phyloP scores from a whole-genome alignment of 2,888 invertebrate genomes.

The Hirtodrosophila histrioides region DNA sequence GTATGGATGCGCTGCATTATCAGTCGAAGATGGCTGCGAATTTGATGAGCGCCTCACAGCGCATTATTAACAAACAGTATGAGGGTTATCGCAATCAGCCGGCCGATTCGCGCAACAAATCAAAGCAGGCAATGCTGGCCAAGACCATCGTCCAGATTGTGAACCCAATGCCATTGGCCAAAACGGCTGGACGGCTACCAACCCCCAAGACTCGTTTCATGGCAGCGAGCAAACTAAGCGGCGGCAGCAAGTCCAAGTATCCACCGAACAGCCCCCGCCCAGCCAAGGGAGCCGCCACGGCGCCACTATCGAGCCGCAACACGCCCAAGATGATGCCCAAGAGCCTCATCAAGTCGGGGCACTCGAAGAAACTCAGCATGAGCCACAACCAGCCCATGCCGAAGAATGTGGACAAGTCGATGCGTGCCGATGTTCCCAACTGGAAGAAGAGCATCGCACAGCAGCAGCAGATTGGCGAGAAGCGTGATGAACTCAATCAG shows the following conservation, averaged over 20 bases:
- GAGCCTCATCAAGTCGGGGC: too few species aligned
- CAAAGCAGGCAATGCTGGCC: background rate
- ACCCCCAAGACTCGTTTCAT: background rate
- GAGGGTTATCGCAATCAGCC: slow-evolving; percentile 5
- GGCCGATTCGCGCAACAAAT: background rate
- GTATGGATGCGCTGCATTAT: slow-evolving; percentile 37
- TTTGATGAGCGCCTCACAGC: slow-evolving; percentile 60
- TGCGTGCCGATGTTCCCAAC: too few species aligned
- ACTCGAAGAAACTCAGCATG: too few species aligned
- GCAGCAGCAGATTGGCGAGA: slow-evolving; percentile 17
- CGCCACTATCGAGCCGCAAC: too few species aligned
- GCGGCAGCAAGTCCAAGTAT: background rate
- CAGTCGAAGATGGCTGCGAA: slow-evolving; percentile 4
- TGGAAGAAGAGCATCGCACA: background rate
- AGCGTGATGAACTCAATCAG: slow-evolving; percentile 14
- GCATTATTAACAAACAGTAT: slow-evolving; percentile 36
- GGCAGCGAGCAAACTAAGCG: background rate
- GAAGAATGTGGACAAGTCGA: too few species aligned
- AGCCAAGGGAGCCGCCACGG: background rate
- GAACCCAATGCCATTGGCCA: slow-evolving; percentile 17
- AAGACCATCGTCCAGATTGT: slow-evolving; percentile 12
- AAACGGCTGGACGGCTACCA: background rate
- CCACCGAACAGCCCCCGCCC: too few species aligned
- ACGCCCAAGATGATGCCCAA: too few species aligned
- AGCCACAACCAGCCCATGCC: too few species aligned